These are phyloP conservation scores for Apantesis nais DNA, from an alignment of 2,888 invertebrate species.

Conservation along the genomic window DNA sequence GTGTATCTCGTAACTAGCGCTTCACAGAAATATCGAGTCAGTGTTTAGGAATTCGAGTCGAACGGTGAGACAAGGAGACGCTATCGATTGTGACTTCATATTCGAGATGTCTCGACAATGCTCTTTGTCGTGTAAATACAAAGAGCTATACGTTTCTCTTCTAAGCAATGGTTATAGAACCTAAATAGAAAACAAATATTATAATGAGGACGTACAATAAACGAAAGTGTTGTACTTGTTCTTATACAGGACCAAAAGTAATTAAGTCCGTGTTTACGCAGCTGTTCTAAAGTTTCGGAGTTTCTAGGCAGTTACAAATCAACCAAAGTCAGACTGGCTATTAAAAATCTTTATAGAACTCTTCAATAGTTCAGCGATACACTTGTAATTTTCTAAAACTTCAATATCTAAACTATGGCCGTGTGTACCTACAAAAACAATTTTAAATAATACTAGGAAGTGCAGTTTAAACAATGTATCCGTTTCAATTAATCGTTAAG, in stretches of 20 bases:
- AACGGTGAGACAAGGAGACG: slow-evolving; percentile 13
- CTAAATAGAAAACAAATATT: background rate
- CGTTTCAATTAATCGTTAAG: background rate
- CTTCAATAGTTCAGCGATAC: background rate
- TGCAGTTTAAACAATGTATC: background rate
- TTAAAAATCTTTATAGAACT: background rate
- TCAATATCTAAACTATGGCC: background rate
- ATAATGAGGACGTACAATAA: background rate
- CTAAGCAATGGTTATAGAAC: background rate
- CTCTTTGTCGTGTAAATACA: background rate
- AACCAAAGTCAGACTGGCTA: background rate
- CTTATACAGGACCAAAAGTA: background rate
- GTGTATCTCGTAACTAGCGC: slow-evolving; percentile 5
- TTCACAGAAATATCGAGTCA: slow-evolving; percentile 34
- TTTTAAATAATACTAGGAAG: background rate
- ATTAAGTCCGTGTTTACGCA: background rate
- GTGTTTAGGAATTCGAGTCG: slow-evolving; percentile 29
- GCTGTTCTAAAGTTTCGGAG: background rate
- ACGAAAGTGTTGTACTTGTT: background rate
- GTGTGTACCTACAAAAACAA: background rate
- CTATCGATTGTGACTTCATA: slow-evolving; percentile 11
- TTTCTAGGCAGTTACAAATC: background rate
- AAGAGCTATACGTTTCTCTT: background rate
- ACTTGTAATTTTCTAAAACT: background rate
- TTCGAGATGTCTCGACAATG: slow-evolving; percentile 1